Percentiles rank a stretch among this genome's conserved stretches.
phyloP scores from a whole-genome alignment of 2,113 vertebrate species.

The Nestor notabilis region DNA sequence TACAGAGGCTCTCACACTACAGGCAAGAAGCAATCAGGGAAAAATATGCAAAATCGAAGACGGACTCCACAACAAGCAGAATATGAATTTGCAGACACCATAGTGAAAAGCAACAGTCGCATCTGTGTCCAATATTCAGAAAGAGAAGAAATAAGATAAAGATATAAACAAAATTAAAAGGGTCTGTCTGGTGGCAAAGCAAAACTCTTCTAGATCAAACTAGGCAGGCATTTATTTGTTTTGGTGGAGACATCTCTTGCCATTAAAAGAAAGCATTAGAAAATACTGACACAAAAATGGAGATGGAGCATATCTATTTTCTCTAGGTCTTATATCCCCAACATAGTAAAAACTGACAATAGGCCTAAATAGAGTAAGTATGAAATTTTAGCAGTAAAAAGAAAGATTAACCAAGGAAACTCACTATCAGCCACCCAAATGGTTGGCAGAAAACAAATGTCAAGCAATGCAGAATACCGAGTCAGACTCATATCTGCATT shows the following conservation, averaged over 20 bases:
- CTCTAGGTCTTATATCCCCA: accelerated
- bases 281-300: background rate
- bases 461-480: background rate
- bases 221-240: background rate
- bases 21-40: background rate
- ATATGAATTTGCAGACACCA: background rate
- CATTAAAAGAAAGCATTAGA: background rate
- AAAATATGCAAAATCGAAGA: background rate
- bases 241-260: background rate
- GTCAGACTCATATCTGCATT: background rate
- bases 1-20: background rate
- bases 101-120: background rate
- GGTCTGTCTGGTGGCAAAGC: background rate
- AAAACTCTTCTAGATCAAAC: background rate
- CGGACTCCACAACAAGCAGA: background rate
- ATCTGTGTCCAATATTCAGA: background rate
- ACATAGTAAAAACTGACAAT: background rate
- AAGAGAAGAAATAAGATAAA: background rate
- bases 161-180: background rate
- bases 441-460: background rate
- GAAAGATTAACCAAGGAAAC: background rate
- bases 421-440: background rate
- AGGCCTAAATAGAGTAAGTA: background rate
- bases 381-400: background rate
- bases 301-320: background rate